Percentiles rank a stretch among this genome's conserved stretches.
phyloP scores from a whole-genome alignment of 2,888 invertebrate species.

The Phengaris arion region DNA sequence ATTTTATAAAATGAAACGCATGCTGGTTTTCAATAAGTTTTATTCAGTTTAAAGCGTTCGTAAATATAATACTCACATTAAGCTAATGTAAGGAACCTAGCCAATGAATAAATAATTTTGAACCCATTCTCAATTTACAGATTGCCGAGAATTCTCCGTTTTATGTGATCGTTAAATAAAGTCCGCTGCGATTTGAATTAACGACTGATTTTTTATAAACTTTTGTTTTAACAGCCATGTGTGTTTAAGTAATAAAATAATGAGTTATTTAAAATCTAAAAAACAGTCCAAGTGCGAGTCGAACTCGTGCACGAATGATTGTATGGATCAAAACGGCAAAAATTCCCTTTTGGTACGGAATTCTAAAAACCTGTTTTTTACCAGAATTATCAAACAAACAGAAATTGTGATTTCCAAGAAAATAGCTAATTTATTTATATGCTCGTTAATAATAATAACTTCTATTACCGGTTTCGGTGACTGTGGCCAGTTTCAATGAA shows the following conservation, averaged over 20 bases:
- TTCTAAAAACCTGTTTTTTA: too few species aligned
- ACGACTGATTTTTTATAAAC: constrained; percentile 20
- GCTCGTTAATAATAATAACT: too few species aligned
- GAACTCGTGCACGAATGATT: not conserved
- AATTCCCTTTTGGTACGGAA: too few species aligned
- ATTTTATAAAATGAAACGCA: too few species aligned
- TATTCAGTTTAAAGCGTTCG: too few species aligned
- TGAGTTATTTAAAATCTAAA: not conserved
- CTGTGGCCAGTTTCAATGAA: too few species aligned
- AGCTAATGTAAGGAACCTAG: constrained; percentile 1
- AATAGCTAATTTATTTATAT: too few species aligned
- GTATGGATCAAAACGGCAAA: too few species aligned
- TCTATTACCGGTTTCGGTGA: too few species aligned
- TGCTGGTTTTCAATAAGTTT: too few species aligned
- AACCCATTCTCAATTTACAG: constrained; percentile 22
- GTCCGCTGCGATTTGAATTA: constrained; percentile 8
- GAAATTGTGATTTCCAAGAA: too few species aligned
- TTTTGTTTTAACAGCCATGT: not conserved
- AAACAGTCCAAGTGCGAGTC: not conserved
- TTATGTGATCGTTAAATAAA: constrained; percentile 24
- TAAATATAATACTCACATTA: not conserved
- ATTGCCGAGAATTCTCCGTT: constrained; percentile 25
- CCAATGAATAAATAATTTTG: constrained; percentile 18
- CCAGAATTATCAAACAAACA: too few species aligned
- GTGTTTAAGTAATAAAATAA: not conserved